Evolutionary conservation across 2,888 invertebrate genomes (phyloP).

Genomic region (Saturnia japonica): DNA sequence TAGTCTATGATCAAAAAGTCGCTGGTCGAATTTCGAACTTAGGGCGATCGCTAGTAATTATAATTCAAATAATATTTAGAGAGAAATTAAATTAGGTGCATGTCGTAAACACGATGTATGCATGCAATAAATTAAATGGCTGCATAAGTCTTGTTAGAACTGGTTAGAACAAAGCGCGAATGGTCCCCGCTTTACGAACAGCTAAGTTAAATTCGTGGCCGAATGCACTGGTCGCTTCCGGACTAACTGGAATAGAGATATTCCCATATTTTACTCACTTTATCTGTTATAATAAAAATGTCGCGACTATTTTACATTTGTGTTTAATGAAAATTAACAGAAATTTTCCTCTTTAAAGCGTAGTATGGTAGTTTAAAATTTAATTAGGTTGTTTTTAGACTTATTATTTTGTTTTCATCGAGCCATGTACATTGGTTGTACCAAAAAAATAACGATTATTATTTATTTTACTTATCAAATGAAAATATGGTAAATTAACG

Average conservation of each 20-base stretch:
- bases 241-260: slow-evolving; percentile 24
- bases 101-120: neutral
- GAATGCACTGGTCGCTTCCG: slow-evolving; percentile 64
- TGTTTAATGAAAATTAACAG: slow-evolving; percentile 2
- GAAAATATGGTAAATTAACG: too few relatives aligned
- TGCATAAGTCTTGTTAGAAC: slow-evolving; percentile 4
- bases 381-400: neutral
- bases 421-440: too few relatives aligned
- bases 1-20: too few relatives aligned
- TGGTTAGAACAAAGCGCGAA: slow-evolving; percentile 5
- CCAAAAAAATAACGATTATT: too few relatives aligned
- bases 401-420: neutral
- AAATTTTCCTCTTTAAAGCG: neutral
- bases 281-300: slow-evolving; percentile 5
- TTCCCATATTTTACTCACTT: slow-evolving; percentile 8
- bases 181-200: neutral
- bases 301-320: neutral
- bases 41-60: too few relatives aligned
- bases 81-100: neutral
- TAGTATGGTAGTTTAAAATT: neutral
- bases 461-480: too few relatives aligned
- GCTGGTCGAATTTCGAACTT: too few relatives aligned
- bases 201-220: slow-evolving; percentile 31
- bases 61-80: neutral
- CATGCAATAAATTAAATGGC: slow-evolving; percentile 9